These are phyloP conservation scores for Pseudomyrmex flavicornis DNA, from an alignment of 1,140 invertebrate species.

Conservation along the genomic window DNA sequence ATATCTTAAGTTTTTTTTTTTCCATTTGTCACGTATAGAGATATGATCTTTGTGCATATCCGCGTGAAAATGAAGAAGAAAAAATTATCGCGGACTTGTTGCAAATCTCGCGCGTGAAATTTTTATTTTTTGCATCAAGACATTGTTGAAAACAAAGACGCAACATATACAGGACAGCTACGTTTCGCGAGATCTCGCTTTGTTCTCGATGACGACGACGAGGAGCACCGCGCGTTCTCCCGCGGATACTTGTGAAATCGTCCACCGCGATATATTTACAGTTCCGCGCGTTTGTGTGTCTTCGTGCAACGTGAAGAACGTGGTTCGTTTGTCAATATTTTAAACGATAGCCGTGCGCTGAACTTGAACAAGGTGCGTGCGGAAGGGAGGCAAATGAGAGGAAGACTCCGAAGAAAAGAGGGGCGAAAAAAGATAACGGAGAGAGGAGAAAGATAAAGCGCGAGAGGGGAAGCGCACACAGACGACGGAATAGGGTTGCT, in stretches of 20 bases:
- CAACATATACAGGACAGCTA: neutral
- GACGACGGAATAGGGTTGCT: slow-evolving; percentile 63
- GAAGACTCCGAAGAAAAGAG: slow-evolving; percentile 7
- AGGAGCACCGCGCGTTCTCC: neutral
- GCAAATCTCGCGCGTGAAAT: neutral
- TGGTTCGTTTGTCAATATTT: slow-evolving; percentile 23
- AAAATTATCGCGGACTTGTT: neutral
- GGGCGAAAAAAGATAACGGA: slow-evolving; percentile 31
- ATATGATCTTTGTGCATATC: neutral
- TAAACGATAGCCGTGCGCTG: slow-evolving; percentile 1
- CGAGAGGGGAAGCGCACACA: slow-evolving; percentile 42
- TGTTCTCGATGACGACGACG: neutral
- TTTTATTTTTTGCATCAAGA: too few species aligned
- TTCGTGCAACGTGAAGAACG: neutral
- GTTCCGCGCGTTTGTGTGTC: neutral
- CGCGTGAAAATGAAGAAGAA: neutral
- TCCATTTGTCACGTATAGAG: neutral
- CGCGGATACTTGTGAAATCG: neutral
- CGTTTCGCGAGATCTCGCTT: neutral
- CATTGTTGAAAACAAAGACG: neutral
- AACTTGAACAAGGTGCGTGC: neutral
- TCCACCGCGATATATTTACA: neutral
- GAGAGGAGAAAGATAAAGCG: slow-evolving; percentile 42
- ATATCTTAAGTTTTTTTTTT: neutral
- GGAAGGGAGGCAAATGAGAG: neutral